Conservation (phyloP, 2,888 invertebrate genomes). For the Acleris laterana region DNA sequence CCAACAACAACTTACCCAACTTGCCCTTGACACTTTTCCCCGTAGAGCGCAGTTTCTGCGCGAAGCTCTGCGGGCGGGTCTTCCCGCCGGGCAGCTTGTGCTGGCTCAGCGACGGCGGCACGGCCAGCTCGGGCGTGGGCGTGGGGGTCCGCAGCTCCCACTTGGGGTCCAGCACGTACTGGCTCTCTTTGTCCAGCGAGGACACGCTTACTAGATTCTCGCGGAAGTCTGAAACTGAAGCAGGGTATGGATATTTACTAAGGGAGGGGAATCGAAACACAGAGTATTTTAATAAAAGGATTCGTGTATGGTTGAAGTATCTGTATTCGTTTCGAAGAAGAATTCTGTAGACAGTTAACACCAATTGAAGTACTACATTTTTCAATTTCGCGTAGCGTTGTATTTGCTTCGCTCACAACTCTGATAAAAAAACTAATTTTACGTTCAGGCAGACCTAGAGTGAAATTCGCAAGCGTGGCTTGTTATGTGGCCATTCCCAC, state of each 20-base stretch:
- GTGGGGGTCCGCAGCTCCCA: constrained; percentile 61
- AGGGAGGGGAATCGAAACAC: no score
- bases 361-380: no score
- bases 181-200: constrained; percentile 70
- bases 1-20: constrained; percentile 60
- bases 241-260: not conserved
- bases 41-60: constrained; percentile 93
- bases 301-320: no score
- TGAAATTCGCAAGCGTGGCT: no score
- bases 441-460: no score
- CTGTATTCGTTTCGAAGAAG: no score
- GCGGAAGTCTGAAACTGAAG: constrained; percentile 85
- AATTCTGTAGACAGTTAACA: no score
- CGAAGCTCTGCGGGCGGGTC: constrained; percentile 92
- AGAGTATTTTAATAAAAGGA: no score
- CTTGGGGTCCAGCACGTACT: constrained; percentile 63
- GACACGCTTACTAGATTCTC: constrained; percentile 82
- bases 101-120: constrained; percentile 44
- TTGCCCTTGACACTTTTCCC: constrained; percentile 92
- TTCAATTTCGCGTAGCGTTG: no score
- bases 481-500: no score
- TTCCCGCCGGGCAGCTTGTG: constrained; percentile 42
- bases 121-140: constrained; percentile 47
- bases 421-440: no score
- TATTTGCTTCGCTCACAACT: no score